A percentile compares a stretch with the other conserved stretches of the same genome.
Evolutionary conservation across 1,140 invertebrate species (phyloP).

Genomic region (Aphaenogaster floridana): DNA sequence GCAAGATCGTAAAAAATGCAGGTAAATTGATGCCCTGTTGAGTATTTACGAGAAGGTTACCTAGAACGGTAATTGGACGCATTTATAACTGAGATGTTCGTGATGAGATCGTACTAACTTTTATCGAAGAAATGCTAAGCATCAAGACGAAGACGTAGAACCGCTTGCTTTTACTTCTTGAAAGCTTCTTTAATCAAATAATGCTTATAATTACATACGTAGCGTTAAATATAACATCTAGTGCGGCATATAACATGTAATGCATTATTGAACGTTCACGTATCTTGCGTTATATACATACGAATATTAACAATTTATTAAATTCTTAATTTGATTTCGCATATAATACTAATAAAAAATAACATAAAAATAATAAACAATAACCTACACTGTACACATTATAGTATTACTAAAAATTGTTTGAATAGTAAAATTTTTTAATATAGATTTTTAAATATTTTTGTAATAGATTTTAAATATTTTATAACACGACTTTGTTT

Average conservation of each 20-base stretch:
- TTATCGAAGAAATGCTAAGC: conserved; percentile 24
- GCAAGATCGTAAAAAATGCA: conserved; percentile 14
- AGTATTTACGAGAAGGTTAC: conserved; percentile 35
- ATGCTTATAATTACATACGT: neutral
- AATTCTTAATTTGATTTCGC: neutral
- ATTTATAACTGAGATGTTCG: conserved; percentile 45
- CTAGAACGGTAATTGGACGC: conserved; percentile 24
- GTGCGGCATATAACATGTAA: no score
- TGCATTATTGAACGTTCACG: neutral
- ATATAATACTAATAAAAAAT: neutral
- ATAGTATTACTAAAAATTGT: neutral
- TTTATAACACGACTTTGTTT: neutral
- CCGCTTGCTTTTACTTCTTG: neutral
- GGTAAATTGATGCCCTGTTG: conserved; percentile 32
- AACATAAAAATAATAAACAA: neutral
- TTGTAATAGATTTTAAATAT: no score
- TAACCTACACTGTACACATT: neutral
- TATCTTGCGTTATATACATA: neutral
- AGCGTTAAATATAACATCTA: neutral
- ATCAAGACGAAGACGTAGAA: neutral
- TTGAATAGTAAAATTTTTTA: neutral
- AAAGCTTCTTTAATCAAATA: neutral
- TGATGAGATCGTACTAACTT: conserved; percentile 18
- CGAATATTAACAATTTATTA: neutral
- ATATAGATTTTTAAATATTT: neutral